These are phyloP conservation scores for Coluber constrictor DNA, from an alignment of 2,797 vertebrate species.

Conservation along the genomic window DNA sequence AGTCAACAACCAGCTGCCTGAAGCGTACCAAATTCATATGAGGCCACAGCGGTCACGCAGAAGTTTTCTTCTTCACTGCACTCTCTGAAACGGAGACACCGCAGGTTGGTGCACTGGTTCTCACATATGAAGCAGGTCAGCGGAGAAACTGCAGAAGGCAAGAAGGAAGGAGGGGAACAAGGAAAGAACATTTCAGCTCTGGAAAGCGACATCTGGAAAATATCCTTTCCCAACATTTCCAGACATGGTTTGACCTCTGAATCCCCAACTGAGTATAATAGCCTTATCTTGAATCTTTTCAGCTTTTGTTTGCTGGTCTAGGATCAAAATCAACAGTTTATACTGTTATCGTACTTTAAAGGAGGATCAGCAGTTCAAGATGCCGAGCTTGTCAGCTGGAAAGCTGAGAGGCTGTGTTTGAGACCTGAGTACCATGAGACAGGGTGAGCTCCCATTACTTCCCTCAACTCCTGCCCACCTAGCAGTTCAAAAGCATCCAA, in stretches of 20 bases:
- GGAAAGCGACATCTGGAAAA: neutral
- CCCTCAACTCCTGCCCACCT: neutral
- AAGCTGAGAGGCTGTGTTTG: neutral
- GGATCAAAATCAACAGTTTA: neutral
- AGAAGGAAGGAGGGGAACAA: neutral
- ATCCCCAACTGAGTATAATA: neutral
- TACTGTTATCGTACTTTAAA: neutral
- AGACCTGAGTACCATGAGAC: neutral
- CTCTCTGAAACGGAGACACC: slow-evolving; percentile 55
- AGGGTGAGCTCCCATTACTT: neutral
- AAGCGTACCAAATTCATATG: slow-evolving; percentile 52
- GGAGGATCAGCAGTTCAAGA: neutral
- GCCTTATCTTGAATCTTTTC: neutral
- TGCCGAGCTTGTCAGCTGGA: neutral
- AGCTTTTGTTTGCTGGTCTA: neutral
- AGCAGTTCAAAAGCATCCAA: neutral
- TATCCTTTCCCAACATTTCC: neutral
- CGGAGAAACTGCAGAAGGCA: slow-evolving; percentile 43
- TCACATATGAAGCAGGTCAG: slow-evolving; percentile 68
- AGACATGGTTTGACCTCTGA: neutral
- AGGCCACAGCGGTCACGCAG: slow-evolving; percentile 59
- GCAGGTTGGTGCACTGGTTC: slow-evolving; percentile 59
- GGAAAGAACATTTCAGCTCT: too few relatives aligned
- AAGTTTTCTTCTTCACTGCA: slow-evolving; percentile 53
- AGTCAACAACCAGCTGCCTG: rapidly evolving